phyloP scores from a whole-genome alignment of 2,797 vertebrate species.

The Ptychadena robeensis region DNA sequence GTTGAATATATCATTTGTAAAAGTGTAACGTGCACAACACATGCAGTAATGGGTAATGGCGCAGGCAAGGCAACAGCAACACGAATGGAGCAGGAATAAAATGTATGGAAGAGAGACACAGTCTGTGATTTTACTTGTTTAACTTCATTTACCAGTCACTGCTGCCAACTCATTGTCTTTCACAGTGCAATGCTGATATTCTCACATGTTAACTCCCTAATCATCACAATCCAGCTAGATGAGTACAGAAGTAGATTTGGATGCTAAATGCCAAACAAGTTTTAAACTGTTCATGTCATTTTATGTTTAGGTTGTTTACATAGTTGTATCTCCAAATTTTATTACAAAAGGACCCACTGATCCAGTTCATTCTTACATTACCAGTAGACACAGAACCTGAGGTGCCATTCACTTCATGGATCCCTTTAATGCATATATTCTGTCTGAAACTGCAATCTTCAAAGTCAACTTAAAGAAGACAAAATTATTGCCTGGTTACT shows the following conservation, averaged over 20 bases:
- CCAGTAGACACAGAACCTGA: too few species aligned
- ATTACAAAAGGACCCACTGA: too few species aligned
- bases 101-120: neutral
- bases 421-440: too few species aligned
- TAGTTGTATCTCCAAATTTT: too few species aligned
- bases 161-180: neutral
- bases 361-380: too few species aligned
- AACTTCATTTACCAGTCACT: neutral
- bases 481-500: too few species aligned
- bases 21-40: neutral
- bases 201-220: neutral
- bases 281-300: neutral
- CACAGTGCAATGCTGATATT: neutral
- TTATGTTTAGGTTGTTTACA: too few species aligned
- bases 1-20: conserved; percentile 3
- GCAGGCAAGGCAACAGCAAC: conserved; percentile 11
- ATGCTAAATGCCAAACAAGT: neutral
- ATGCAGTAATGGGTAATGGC: conserved; percentile 27
- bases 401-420: too few species aligned
- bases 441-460: too few species aligned
- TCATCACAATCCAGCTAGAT: neutral
- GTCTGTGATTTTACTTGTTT: neutral
- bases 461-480: too few species aligned
- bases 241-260: neutral
- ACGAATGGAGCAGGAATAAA: neutral